A percentile compares a stretch with the other conserved stretches of the same genome.
These are phyloP conservation scores for Pyrgus malvae DNA, from an alignment of 2,888 invertebrate species.

Conservation along the genomic window DNA sequence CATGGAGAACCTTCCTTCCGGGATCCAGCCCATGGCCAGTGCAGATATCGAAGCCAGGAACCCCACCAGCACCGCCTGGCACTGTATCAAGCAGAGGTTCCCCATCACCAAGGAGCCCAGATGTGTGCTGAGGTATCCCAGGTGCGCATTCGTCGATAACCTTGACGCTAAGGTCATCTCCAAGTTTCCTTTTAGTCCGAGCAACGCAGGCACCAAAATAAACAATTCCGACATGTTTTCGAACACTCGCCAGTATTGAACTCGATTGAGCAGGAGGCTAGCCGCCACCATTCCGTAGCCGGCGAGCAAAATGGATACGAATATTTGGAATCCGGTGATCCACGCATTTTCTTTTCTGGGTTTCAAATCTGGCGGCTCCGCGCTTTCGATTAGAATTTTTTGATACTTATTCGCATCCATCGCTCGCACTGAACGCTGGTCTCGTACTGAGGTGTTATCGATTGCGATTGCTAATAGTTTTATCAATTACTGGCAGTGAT, in stretches of 20 bases:
- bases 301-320: slow-evolving; percentile 91
- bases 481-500: not conserved
- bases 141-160: slow-evolving; percentile 93
- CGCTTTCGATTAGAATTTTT: slow-evolving; percentile 50
- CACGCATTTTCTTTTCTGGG: slow-evolving; percentile 80
- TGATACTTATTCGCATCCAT: not conserved
- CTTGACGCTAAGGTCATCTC: slow-evolving; percentile 97
- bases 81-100: slow-evolving; percentile 86
- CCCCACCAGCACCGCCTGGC: slow-evolving; percentile 93
- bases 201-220: slow-evolving; percentile 93
- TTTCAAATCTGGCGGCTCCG: slow-evolving; percentile 63
- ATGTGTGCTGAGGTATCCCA: slow-evolving; percentile 89
- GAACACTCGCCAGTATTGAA: slow-evolving; percentile 95
- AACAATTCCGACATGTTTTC: slow-evolving; percentile 91
- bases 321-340: slow-evolving; percentile 89
- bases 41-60: slow-evolving; percentile 92
- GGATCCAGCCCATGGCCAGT: slow-evolving; percentile 91
- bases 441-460: not conserved
- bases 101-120: slow-evolving; percentile 83
- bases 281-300: slow-evolving; percentile 96
- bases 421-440: not conserved
- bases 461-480: not conserved
- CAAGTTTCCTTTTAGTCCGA: slow-evolving; percentile 95
- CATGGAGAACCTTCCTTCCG: slow-evolving; percentile 88
- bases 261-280: slow-evolving; percentile 90